phyloP scores from a whole-genome alignment of 2,888 invertebrate genomes.

The Fabriciana adippe region DNA sequence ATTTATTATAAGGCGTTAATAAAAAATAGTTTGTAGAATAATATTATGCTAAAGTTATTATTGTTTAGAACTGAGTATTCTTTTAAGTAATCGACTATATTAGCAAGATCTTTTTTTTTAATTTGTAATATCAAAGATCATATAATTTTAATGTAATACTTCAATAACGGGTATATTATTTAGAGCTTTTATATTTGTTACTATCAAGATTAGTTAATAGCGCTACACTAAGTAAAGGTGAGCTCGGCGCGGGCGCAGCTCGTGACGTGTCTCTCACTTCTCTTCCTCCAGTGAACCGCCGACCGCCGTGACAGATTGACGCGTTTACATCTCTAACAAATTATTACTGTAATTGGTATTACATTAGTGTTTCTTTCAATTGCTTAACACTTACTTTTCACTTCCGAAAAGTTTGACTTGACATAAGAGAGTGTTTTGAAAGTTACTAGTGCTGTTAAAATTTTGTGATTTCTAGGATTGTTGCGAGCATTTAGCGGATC shows the following conservation, averaged over 20 bases:
- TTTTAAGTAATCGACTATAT: no score
- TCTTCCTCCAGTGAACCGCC: conserved; percentile 74
- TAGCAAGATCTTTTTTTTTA: no score
- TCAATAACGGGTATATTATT: no score
- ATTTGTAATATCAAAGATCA: no score
- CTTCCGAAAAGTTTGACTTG: conserved; percentile 52
- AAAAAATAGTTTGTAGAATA: no score
- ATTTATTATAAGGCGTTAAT: no score
- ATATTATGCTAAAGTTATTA: no score
- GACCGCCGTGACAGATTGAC: conserved; percentile 54
- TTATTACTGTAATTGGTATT: conserved; percentile 57
- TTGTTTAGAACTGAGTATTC: no score
- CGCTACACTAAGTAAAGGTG: conserved; percentile 70
- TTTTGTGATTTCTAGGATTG: conserved; percentile 67
- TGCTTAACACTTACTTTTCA: conserved; percentile 39
- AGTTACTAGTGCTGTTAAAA: conserved; percentile 59
- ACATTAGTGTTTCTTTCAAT: conserved; percentile 45
- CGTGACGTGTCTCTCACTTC: conserved; percentile 73
- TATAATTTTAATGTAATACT: no score
- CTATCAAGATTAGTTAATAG: conserved; percentile 56
- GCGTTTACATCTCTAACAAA: conserved; percentile 44
- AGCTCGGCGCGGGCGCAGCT: conserved; percentile 73
- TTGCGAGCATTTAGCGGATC: conserved; percentile 52
- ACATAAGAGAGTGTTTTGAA: conserved; percentile 60
- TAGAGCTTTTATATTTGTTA: conserved; percentile 36